phyloP scores from a whole-genome alignment of 2,888 invertebrate genomes.

The Physocephala rufipes region DNA sequence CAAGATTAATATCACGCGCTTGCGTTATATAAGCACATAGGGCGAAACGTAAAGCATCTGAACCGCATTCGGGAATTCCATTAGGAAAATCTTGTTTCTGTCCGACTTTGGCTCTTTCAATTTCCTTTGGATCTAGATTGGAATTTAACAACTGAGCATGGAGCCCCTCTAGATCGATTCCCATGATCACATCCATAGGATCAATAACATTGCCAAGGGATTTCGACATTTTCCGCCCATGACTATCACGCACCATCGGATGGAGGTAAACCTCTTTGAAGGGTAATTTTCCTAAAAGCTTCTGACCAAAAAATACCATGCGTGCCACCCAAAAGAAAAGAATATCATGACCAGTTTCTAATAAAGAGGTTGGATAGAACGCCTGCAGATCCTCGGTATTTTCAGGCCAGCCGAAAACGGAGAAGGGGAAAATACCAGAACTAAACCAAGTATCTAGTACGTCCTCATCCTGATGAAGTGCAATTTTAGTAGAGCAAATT shows the following conservation, averaged over 20 bases:
- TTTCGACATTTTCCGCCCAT: slow-evolving; percentile 99
- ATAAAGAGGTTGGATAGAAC: slow-evolving; percentile 90
- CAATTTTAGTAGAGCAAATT: slow-evolving; percentile 68
- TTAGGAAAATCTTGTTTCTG: slow-evolving; percentile 83
- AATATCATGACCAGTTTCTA: slow-evolving; percentile 98
- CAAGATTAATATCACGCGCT: slow-evolving; percentile 94
- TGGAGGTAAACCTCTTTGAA: slow-evolving; percentile 94
- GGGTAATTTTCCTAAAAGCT: slow-evolving; percentile 88
- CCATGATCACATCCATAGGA: slow-evolving; percentile 93
- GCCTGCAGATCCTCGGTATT: slow-evolving; percentile 74
- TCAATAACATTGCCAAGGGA: slow-evolving; percentile 98
- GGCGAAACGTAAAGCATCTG: slow-evolving; percentile 75
- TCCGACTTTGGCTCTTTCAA: slow-evolving; percentile 77
- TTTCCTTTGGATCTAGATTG: slow-evolving; percentile 87
- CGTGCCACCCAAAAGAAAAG: slow-evolving; percentile 99
- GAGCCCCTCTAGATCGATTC: slow-evolving; percentile 82
- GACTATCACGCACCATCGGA: slow-evolving; percentile 97
- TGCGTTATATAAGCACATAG: slow-evolving; percentile 89
- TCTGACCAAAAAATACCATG: slow-evolving; percentile 97
- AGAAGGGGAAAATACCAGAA: slow-evolving; percentile 94
- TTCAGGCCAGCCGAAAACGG: slow-evolving; percentile 97
- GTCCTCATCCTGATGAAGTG: slow-evolving; percentile 85
- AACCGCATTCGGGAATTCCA: slow-evolving; percentile 95
- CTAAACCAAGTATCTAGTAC: slow-evolving; percentile 99
- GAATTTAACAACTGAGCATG: slow-evolving; percentile 78